Base-by-base conservation (phyloP, 92 coral and sea anemone genomes). In the Desmophyllum pertusum region DNA sequence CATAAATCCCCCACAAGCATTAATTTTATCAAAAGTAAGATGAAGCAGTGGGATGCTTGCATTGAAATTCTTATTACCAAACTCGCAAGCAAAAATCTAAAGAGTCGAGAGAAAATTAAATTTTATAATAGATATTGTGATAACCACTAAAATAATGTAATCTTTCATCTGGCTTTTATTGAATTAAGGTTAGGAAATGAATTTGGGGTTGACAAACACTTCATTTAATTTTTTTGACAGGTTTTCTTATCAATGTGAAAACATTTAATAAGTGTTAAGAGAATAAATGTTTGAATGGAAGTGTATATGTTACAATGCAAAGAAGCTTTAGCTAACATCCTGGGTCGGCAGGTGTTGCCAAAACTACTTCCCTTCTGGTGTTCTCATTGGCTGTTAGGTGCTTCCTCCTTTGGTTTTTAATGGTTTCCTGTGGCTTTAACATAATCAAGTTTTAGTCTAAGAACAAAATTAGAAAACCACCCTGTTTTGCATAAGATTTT, bases 371-470 rank as follows among this genome's bases (percentile, higher is more conserved):
- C 41, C 75, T 18, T 27, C 37, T 14, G 11, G 67, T 38, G 0
- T 68, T 69, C 36, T 48, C 6, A 80, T 80, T 80, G 84, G 84
- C 46, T 51, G 27, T 30, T 27, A 19, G 6, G 5, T 14, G 6
- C 18, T 77, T 11, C 63, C 46, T 67, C 48, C 65, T 50, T 23
- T n/a, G 63, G 31, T 68, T 30, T n/a, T 79, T 30, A 68, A 53
- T 45, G n/a, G 46, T 31, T 78, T 80, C 75, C 84, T 80, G 52
- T 51, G 67, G 76, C 18, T 67, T 68, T 50, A 80, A 37, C 40
- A 69, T 46, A 68, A 68, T 30, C 1, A 31, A 33, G 45, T 43
- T 23, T 30, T n/a, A 43, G 18, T 25, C 19, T 3, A 23, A 33
- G 21, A 23, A 10, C 19, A 23, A 66, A 53, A 45, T 17, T 79